Base-by-base conservation (phyloP, 2,797 vertebrate genomes). In the Mormyrus hasselquistii region DNA sequence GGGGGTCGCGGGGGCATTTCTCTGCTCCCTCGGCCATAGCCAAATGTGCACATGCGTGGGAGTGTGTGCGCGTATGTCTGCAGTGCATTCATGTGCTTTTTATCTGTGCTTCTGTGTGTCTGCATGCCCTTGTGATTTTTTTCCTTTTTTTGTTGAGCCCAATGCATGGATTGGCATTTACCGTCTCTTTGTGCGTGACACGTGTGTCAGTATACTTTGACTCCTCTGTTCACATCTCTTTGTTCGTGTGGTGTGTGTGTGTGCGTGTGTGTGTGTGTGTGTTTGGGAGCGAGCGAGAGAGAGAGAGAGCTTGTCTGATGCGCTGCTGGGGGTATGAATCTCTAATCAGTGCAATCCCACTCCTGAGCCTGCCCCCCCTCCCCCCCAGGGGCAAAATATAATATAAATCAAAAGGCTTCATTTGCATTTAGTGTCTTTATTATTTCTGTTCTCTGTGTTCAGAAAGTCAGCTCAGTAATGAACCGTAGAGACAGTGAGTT, bases 401-500 rank as follows among this genome's bases (percentile, higher is more conserved):
- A 96, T 96, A 96, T 96, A 96, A 96, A 96, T 96, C 96, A 96
- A 96, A 96, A 94, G 94, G 93, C 93, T 91, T 89, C 88, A 96
- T 96, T 96, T 96, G 95, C 95, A 96, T 96, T 95, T 92, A 93
- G 93, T 91, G 94, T 95, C 94, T 94, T 95, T 95, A 95, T 96
- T 96, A 96, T 96, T 95, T 93, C 92, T 92, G 90, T 95, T 53
- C 92, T 94, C 93, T 94, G 93, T 93, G 92, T 93, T 95, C 92
- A 92, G 93, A 93, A 93, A 93, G 94, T 92, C 92, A 94, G 92
- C 93, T 93, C 94, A 94, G 94, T 96, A 96, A 96, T 95, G 95
- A 95, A 94, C 93, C 83, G 82, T 95, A 95, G 95, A 96, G 95
- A 96, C 95, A 92, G 91, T 93, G 94, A 91, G 90, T 95, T 95